Conservation (phyloP, 2,113 vertebrate species). For the Gobius niger region DNA sequence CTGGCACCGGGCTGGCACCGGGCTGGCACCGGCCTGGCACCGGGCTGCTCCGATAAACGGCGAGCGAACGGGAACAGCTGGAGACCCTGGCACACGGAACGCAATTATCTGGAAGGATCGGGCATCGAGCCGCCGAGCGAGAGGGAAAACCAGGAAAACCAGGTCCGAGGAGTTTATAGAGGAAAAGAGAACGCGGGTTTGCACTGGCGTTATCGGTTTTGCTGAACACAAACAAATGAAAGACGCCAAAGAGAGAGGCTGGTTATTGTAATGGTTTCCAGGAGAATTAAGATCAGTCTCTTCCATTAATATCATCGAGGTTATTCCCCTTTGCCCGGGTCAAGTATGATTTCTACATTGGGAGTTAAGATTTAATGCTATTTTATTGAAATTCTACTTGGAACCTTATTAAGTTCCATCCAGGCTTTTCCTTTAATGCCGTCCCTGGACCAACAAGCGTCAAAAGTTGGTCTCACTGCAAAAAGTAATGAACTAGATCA, state of each 20-base stretch:
- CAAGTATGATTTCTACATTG: too few relatives aligned
- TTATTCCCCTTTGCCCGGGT: too few relatives aligned
- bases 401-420: too few relatives aligned
- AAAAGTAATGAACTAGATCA: too few relatives aligned
- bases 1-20: conserved; percentile 6
- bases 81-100: conserved; percentile 19
- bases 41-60: conserved; percentile 42
- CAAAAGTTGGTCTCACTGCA: too few relatives aligned
- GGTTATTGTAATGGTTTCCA: too few relatives aligned
- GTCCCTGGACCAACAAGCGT: too few relatives aligned
- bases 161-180: background rate
- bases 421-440: too few relatives aligned
- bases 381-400: too few relatives aligned
- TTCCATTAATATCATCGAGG: too few relatives aligned
- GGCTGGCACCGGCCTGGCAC: conserved; percentile 27
- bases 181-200: background rate
- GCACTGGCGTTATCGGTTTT: background rate
- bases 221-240: background rate
- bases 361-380: too few relatives aligned
- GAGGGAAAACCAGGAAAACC: background rate
- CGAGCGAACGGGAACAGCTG: conserved; percentile 48
- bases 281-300: too few relatives aligned
- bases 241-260: background rate
- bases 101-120: background rate
- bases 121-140: background rate